phyloP scores from a whole-genome alignment of 2,888 invertebrate genomes.

The Eretmocerus hayati region DNA sequence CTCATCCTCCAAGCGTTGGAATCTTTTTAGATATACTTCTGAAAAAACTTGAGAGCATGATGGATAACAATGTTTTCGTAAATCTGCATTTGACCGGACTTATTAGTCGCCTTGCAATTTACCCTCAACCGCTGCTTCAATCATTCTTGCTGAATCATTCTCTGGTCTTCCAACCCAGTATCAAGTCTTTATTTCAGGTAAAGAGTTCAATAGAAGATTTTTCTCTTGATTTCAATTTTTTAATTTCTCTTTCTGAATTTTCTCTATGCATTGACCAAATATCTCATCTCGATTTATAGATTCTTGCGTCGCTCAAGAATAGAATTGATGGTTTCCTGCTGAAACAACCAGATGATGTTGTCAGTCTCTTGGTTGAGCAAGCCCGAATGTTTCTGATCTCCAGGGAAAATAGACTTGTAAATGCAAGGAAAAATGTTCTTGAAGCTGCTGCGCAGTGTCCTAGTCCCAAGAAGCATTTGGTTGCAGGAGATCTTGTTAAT shows the following conservation, averaged over 20 bases:
- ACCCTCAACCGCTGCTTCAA: slow-evolving; percentile 82
- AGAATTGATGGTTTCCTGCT: slow-evolving; percentile 75
- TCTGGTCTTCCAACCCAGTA: slow-evolving; percentile 80
- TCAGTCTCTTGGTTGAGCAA: slow-evolving; percentile 61
- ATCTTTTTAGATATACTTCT: slow-evolving; percentile 71
- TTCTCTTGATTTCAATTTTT: slow-evolving; percentile 10
- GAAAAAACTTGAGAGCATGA: slow-evolving; percentile 73
- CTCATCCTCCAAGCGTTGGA: slow-evolving; percentile 44
- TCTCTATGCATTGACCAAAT: neutral
- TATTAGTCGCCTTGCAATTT: slow-evolving; percentile 76
- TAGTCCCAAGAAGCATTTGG: slow-evolving; percentile 18
- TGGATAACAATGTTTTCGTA: slow-evolving; percentile 74
- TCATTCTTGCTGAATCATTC: slow-evolving; percentile 82
- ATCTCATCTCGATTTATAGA: no score
- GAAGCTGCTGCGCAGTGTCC: slow-evolving; percentile 46
- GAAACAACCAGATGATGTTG: slow-evolving; percentile 53
- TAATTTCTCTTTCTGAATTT: neutral
- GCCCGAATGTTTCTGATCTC: slow-evolving; percentile 73
- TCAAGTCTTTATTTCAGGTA: slow-evolving; percentile 87
- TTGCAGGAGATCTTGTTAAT: slow-evolving; percentile 7
- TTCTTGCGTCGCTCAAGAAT: slow-evolving; percentile 72
- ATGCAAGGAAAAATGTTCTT: slow-evolving; percentile 58
- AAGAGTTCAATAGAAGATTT: no score
- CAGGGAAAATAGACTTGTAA: slow-evolving; percentile 69
- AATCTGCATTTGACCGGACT: slow-evolving; percentile 85